A percentile compares a stretch with the other conserved stretches of the same genome.
Conservation (phyloP, 2,113 vertebrate species). For the Dascyllus trimaculatus region DNA sequence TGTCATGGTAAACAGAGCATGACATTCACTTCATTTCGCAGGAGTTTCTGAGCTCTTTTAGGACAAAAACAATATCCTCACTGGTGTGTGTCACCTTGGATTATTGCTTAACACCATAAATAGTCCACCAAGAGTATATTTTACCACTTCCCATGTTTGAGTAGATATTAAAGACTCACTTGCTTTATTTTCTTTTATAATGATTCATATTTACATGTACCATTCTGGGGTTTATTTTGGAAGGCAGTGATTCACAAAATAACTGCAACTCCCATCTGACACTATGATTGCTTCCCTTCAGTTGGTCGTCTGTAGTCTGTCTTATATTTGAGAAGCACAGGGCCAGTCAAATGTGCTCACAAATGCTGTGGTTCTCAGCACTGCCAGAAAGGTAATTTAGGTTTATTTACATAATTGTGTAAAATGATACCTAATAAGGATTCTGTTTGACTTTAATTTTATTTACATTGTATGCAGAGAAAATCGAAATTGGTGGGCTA, state of each 20-base stretch:
- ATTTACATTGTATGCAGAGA: background rate
- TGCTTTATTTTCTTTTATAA: background rate
- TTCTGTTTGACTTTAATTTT: constrained; percentile 5
- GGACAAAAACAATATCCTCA: constrained; percentile 25
- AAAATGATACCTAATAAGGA: background rate
- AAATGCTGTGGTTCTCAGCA: background rate
- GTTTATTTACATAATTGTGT: constrained; percentile 19
- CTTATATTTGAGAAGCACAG: constrained; percentile 10
- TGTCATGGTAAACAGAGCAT: constrained; percentile 32
- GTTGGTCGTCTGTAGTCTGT: background rate
- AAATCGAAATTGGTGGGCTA: background rate
- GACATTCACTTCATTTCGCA: constrained; percentile 43
- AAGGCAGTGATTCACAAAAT: background rate
- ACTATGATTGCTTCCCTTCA: constrained; percentile 8
- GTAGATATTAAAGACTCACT: background rate
- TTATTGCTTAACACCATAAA: constrained; percentile 13
- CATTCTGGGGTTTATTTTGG: background rate
- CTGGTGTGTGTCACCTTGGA: background rate
- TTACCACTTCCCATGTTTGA: constrained; percentile 7
- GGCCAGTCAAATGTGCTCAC: constrained; percentile 11
- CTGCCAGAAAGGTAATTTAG: background rate
- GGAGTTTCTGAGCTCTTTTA: constrained; percentile 25
- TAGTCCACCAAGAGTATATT: background rate
- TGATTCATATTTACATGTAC: background rate
- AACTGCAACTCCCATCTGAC: background rate